phyloP scores from a whole-genome alignment of 1,140 invertebrate genomes.

The Akabosia matsudoensis region DNA sequence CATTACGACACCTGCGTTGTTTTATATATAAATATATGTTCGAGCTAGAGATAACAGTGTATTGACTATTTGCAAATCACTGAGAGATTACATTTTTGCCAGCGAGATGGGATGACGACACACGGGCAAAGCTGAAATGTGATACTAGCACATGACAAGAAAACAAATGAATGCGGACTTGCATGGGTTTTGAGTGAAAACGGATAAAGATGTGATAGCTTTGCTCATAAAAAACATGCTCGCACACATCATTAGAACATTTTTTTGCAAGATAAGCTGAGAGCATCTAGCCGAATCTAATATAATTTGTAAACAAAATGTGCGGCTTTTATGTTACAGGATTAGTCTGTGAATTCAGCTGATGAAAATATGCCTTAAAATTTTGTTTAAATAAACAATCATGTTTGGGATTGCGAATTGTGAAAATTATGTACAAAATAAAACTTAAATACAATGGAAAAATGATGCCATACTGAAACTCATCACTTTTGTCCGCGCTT shows the following conservation, averaged over 20 bases:
- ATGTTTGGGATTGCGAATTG: too few relatives aligned
- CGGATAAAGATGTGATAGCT: neutral
- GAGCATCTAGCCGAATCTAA: neutral
- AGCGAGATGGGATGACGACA: neutral
- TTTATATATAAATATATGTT: too few relatives aligned
- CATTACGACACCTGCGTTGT: too few relatives aligned
- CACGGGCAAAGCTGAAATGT: constrained; percentile 12
- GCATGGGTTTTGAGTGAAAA: neutral
- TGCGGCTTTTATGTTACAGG: neutral
- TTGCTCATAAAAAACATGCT: neutral
- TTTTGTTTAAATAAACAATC: constrained; percentile 10
- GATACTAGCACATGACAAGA: constrained; percentile 15
- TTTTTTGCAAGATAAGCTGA: constrained; percentile 11
- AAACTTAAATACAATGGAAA: too few relatives aligned
- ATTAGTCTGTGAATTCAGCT: too few relatives aligned
- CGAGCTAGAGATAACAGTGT: neutral
- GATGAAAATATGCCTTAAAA: neutral
- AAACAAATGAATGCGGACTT: constrained; percentile 15
- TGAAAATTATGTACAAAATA: too few relatives aligned
- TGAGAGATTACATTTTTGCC: neutral
- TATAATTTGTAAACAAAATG: neutral
- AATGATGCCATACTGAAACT: too few relatives aligned
- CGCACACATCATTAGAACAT: neutral
- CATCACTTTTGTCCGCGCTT: too few relatives aligned
- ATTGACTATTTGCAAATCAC: neutral